A percentile compares a stretch with the other conserved stretches of the same genome.
These are phyloP conservation scores for Meganola albula DNA, from an alignment of 2,888 invertebrate species.

Conservation along the genomic window DNA sequence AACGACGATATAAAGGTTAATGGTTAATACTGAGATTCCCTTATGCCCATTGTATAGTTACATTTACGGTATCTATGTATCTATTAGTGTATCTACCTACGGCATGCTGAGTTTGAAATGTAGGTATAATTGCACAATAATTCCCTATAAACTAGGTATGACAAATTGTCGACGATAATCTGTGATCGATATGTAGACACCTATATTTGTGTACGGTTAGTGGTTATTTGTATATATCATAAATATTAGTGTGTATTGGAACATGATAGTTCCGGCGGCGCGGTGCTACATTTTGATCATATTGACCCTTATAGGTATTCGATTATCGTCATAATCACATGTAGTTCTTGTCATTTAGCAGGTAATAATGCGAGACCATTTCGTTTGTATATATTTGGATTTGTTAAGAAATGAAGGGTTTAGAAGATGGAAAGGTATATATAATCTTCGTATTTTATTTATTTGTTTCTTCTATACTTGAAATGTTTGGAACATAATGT, in stretches of 20 bases:
- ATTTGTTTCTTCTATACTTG: constrained; percentile 13
- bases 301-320: constrained; percentile 7
- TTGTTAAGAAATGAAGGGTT: background rate
- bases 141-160: too few relatives aligned
- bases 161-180: constrained; percentile 25
- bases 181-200: constrained; percentile 17
- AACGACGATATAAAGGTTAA: too few relatives aligned
- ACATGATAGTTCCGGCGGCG: constrained; percentile 13
- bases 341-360: constrained; percentile 23
- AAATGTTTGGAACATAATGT: constrained; percentile 7
- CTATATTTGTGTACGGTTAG: constrained; percentile 15
- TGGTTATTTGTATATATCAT: constrained; percentile 25
- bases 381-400: constrained; percentile 5
- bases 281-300: constrained; percentile 18
- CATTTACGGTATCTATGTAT: too few relatives aligned
- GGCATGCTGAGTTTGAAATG: too few relatives aligned
- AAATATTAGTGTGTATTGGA: constrained; percentile 18
- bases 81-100: too few relatives aligned
- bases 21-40: too few relatives aligned
- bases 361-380: constrained; percentile 19
- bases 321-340: constrained; percentile 18
- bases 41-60: too few relatives aligned
- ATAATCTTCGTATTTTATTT: background rate
- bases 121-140: too few relatives aligned
- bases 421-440: background rate